Conservation (phyloP, 2,113 vertebrate species). For the Calonectris borealis region DNA sequence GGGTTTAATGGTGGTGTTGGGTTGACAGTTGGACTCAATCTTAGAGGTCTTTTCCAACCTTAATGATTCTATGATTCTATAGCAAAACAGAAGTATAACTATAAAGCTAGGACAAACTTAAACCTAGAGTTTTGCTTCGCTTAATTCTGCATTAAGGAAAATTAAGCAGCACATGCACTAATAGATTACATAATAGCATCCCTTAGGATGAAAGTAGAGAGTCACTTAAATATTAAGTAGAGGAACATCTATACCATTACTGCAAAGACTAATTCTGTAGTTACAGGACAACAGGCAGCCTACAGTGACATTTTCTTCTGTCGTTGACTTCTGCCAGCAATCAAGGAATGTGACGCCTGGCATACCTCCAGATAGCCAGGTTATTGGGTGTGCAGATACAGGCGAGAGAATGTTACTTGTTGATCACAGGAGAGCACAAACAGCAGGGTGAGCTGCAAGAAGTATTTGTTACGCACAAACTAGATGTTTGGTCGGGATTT, state of each 20-base stretch:
- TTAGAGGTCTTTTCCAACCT: too few species aligned
- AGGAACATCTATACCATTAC: not conserved
- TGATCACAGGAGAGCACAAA: not conserved
- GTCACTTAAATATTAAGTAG: not conserved
- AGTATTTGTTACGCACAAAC: rapidly evolving
- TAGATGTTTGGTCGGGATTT: not conserved
- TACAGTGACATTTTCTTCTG: not conserved
- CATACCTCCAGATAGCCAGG: too few species aligned
- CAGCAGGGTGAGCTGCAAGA: not conserved
- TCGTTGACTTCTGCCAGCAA: not conserved
- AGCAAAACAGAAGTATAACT: not conserved
- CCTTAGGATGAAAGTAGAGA: not conserved
- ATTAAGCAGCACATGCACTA: not conserved
- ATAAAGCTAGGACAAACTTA: not conserved
- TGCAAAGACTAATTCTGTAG: not conserved
- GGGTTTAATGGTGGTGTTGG: too few species aligned
- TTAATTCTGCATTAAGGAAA: not conserved
- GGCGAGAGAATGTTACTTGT: rapidly evolving
- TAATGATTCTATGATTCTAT: too few species aligned
- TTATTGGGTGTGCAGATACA: not conserved
- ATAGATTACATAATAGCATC: not conserved
- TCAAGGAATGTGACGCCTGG: not conserved
- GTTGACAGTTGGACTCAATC: too few species aligned
- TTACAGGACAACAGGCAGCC: not conserved
- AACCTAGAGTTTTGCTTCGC: not conserved